phyloP scores from a whole-genome alignment of 2,797 vertebrate species.

The Sebastes paucispinis region DNA sequence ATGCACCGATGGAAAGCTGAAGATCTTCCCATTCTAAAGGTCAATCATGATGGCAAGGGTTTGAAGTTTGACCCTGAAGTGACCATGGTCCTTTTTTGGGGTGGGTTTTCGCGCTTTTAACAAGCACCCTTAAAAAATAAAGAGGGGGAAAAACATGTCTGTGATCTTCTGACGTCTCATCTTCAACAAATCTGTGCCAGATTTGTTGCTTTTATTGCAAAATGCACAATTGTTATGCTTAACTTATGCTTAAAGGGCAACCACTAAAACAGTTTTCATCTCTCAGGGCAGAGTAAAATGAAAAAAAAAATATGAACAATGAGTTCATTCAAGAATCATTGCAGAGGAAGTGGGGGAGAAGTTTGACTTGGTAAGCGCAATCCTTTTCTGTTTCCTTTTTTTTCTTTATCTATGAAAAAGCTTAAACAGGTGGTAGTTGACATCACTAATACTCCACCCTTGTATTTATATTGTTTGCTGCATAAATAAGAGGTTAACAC shows the following conservation, averaged over 20 bases:
- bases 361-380: background rate
- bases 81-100: too few relatives aligned
- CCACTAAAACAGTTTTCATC: background rate
- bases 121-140: too few relatives aligned
- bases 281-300: background rate
- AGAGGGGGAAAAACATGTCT: too few relatives aligned
- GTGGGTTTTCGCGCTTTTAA: too few relatives aligned
- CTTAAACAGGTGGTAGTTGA: constrained; percentile 22
- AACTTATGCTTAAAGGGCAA: background rate
- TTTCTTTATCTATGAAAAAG: background rate
- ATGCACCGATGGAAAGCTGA: too few relatives aligned
- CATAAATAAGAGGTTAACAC: constrained; percentile 25
- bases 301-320: constrained; percentile 8
- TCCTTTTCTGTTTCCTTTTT: background rate
- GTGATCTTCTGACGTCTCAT: too few relatives aligned
- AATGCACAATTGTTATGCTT: background rate
- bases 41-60: too few relatives aligned
- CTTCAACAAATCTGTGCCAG: too few relatives aligned
- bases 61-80: too few relatives aligned
- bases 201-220: background rate
- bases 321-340: constrained; percentile 22
- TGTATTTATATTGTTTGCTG: constrained; percentile 9
- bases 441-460: constrained; percentile 6
- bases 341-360: background rate
- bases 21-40: too few relatives aligned